These are phyloP conservation scores for Drosophila lowei DNA, from an alignment of 1,140 invertebrate genomes.

Conservation along the genomic window DNA sequence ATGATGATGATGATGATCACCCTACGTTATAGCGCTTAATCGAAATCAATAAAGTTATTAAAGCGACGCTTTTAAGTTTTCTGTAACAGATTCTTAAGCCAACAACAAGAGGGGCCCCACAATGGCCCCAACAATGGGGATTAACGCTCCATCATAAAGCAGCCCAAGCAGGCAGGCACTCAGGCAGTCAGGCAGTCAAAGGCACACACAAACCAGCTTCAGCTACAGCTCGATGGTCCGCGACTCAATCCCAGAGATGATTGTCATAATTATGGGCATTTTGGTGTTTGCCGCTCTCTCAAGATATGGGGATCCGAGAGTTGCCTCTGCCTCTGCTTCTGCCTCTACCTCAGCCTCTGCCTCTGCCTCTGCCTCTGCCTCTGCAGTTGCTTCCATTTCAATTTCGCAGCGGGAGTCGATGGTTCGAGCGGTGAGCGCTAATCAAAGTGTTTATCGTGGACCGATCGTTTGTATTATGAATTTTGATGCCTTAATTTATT, in stretches of 20 bases:
- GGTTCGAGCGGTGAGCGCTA: slow-evolving; percentile 51
- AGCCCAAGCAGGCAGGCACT: too few relatives aligned
- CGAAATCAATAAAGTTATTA: slow-evolving; percentile 82
- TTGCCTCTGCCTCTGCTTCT: slow-evolving; percentile 6
- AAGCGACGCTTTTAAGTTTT: slow-evolving; percentile 79
- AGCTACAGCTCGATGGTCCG: background rate
- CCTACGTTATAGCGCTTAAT: slow-evolving; percentile 78
- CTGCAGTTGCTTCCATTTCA: slow-evolving; percentile 78
- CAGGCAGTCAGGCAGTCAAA: background rate
- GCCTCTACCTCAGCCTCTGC: slow-evolving; percentile 18
- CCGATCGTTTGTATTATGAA: slow-evolving; percentile 79
- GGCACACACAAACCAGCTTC: slow-evolving; percentile 10
- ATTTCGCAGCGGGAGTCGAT: slow-evolving; percentile 71
- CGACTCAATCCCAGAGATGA: slow-evolving; percentile 50
- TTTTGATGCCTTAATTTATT: slow-evolving; percentile 81
- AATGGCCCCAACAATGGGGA: slow-evolving; percentile 55
- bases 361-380: slow-evolving; percentile 20
- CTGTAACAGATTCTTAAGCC: slow-evolving; percentile 80
- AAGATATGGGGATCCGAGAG: background rate
- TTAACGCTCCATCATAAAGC: slow-evolving; percentile 38
- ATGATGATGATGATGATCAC: slow-evolving; percentile 24
- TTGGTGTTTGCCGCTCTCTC: slow-evolving; percentile 72
- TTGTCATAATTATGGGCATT: slow-evolving; percentile 81
- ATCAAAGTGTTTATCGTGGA: slow-evolving; percentile 80
- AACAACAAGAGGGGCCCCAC: slow-evolving; percentile 66